These are phyloP conservation scores for Charanyca ferruginea DNA, from an alignment of 2,888 invertebrate species.

Conservation along the genomic window DNA sequence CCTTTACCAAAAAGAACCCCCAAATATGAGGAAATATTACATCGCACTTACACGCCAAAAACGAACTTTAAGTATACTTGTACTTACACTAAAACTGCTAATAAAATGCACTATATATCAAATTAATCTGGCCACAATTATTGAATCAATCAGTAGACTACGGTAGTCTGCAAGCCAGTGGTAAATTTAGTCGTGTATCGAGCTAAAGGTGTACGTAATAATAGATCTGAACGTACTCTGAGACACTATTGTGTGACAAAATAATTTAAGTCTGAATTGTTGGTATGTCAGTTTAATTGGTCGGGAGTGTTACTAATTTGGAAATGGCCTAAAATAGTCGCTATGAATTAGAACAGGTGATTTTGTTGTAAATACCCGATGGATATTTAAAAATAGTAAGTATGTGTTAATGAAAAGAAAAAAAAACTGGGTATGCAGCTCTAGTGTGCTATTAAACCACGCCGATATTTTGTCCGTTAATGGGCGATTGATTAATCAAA, in stretches of 20 bases:
- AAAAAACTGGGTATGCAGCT: too few species aligned
- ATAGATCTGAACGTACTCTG: constrained; percentile 34
- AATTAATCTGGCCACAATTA: constrained; percentile 19
- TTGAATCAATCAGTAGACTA: constrained; percentile 14
- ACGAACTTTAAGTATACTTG: too few species aligned
- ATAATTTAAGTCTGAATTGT: constrained; percentile 24
- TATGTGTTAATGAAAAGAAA: not conserved
- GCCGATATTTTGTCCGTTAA: too few species aligned
- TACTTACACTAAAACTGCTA: not conserved
- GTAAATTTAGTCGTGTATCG: constrained; percentile 30
- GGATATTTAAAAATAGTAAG: constrained; percentile 1
- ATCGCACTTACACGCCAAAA: constrained; percentile 33
- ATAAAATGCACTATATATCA: constrained; percentile 33
- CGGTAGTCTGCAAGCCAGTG: constrained; percentile 21
- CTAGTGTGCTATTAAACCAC: too few species aligned
- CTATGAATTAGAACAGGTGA: not conserved
- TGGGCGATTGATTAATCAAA: too few species aligned
- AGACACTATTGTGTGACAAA: constrained; percentile 32
- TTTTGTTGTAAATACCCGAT: not conserved
- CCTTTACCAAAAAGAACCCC: not conserved
- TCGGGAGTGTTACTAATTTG: constrained; percentile 20
- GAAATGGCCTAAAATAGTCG: not conserved
- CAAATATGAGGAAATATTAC: not conserved
- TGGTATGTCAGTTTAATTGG: constrained; percentile 41
- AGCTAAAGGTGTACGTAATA: constrained; percentile 44